Conservation (phyloP, 2,888 invertebrate genomes). For the Myopa testacea region DNA sequence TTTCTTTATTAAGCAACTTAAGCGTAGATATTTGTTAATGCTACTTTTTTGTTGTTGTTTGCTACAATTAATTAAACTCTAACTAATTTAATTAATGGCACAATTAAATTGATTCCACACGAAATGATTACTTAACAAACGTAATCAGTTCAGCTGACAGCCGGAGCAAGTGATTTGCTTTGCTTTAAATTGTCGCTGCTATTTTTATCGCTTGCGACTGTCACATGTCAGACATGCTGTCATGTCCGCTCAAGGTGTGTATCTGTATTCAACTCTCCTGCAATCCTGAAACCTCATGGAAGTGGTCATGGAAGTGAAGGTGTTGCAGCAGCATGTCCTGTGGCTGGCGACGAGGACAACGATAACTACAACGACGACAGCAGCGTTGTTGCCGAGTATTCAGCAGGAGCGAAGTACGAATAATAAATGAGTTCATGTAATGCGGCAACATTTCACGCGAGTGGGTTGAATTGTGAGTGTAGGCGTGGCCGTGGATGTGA, state of each 20-base stretch:
- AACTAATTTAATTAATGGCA: background rate
- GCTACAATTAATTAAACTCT: background rate
- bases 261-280: background rate
- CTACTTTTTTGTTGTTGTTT: too few species aligned
- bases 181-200: background rate
- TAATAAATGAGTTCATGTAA: constrained; percentile 30
- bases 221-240: background rate
- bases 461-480: background rate
- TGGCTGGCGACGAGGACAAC: constrained; percentile 1
- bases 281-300: background rate
- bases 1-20: background rate
- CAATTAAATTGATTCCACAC: background rate
- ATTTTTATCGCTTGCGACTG: constrained; percentile 11
- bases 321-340: background rate
- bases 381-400: constrained; percentile 6
- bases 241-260: background rate
- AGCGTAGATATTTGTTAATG: background rate
- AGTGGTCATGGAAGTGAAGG: background rate
- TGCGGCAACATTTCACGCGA: background rate
- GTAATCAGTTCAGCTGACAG: constrained; percentile 47
- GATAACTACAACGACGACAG: background rate
- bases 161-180: constrained; percentile 29
- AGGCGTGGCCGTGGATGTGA: constrained; percentile 7
- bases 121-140: constrained; percentile 50
- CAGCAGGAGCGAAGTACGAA: constrained; percentile 14